A percentile compares a stretch with the other conserved stretches of the same genome.
phyloP scores from a whole-genome alignment of 1,140 invertebrate species.

The Mya arenaria region DNA sequence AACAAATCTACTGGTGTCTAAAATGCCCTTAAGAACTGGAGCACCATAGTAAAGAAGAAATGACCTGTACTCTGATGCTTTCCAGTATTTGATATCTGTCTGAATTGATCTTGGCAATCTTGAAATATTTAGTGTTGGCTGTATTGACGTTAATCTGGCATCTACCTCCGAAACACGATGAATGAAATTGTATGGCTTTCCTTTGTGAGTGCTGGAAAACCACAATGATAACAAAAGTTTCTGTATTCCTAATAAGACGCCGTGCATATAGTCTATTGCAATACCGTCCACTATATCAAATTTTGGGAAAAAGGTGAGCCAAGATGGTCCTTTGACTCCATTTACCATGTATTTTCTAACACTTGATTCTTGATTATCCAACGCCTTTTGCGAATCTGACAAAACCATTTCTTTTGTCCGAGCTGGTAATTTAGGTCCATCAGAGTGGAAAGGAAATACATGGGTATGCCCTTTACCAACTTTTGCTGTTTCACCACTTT shows the following conservation, averaged over 20 bases:
- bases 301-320: constrained; percentile 40
- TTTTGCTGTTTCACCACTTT: constrained; percentile 45
- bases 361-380: neutral
- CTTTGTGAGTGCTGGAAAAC: constrained; percentile 16
- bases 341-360: constrained; percentile 13
- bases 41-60: constrained; percentile 57
- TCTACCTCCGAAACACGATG: constrained; percentile 21
- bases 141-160: constrained; percentile 12
- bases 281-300: constrained; percentile 54
- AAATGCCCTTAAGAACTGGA: constrained; percentile 39
- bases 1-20: constrained; percentile 18
- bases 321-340: constrained; percentile 56
- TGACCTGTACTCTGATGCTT: constrained; percentile 59
- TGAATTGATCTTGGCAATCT: constrained; percentile 56
- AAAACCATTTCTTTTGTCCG: constrained; percentile 22
- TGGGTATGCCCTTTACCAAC: constrained; percentile 43
- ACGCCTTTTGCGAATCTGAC: constrained; percentile 15
- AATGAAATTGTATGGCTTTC: constrained; percentile 8
- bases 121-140: constrained; percentile 54
- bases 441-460: constrained; percentile 27
- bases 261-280: constrained; percentile 62
- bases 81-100: constrained; percentile 53
- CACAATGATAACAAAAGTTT: constrained; percentile 54
- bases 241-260: constrained; percentile 54
- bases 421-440: constrained; percentile 25